Evolutionary conservation across 2,888 invertebrate species (phyloP).

Genomic region (Empis stercorea): DNA sequence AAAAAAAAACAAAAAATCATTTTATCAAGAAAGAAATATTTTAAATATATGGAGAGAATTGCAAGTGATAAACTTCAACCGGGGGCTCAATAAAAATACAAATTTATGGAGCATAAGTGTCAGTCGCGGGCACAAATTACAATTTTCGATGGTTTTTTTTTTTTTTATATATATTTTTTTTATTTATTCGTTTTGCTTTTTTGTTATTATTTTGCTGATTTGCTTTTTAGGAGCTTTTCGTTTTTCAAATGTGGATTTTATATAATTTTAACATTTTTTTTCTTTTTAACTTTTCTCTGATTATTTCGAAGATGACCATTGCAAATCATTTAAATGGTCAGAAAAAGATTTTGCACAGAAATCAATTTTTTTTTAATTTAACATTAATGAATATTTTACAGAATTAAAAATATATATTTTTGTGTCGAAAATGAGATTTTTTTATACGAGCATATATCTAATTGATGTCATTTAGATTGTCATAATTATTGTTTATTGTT

Average conservation of each 20-base stretch:
- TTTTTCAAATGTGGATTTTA: not conserved
- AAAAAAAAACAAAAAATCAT: not conserved
- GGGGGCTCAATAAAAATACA: constrained; percentile 18
- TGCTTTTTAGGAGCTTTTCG: not conserved
- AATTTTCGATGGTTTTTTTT: constrained; percentile 14
- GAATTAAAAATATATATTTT: no score
- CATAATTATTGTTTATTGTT: no score
- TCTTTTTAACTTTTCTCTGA: not conserved
- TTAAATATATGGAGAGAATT: not conserved
- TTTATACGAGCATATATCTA: no score
- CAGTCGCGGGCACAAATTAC: constrained; percentile 18
- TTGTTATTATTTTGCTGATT: not conserved
- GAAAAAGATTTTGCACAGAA: not conserved
- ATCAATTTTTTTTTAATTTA: no score
- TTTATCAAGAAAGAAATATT: not conserved
- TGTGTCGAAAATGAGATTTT: no score
- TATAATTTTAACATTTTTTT: not conserved
- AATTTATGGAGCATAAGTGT: constrained; percentile 20
- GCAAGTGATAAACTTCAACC: constrained; percentile 19
- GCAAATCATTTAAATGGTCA: not conserved
- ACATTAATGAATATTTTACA: no score
- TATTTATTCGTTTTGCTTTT: not conserved
- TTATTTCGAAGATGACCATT: not conserved
- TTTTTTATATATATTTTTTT: not conserved
- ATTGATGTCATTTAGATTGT: no score